Base-by-base conservation (phyloP, 2,113 vertebrate species). In the Oncorhynchus keta region DNA sequence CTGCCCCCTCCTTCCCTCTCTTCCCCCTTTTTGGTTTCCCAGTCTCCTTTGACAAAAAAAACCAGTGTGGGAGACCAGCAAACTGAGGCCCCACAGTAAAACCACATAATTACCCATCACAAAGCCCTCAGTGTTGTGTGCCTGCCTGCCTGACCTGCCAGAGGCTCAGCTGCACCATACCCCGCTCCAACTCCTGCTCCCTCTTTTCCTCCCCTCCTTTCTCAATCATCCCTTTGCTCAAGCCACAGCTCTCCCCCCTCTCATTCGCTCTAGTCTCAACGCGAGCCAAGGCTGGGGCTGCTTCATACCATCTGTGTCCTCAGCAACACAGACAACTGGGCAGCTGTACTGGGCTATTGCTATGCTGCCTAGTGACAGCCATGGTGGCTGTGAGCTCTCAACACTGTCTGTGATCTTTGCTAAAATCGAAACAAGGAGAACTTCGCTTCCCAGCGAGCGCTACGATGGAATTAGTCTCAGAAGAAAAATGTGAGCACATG, bases 71-170 rank as follows among this genome's bases (percentile, higher is more conserved):
- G 88, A 90, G 89, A 84, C 81, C 83, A 88, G 80, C 74, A 84
- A 87, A 84, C 88, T 87, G 84, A 90, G 90, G 91, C 90, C 88
- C 88, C 87, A 86, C 85, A 87, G 85, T 90, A 65, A 90, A 88
- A 89, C 87, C 90, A 91, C 90, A 91, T 91, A 91, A 92, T 92
- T 91, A 93, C 90, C 92, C 89, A 92, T 92, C 88, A 90, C 90
- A 93, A 91, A 93, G 89, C 89, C 89, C 71, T 90, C 85, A 92
- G 88, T 89, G 81, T 79, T 83, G 80, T 57, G 83, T 82, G 77
- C 73, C 79, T 77, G 77, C 73, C 79, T 77, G 51, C 16, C 13
- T 55, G 49, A 16, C 65, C 65, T 30, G 84, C 87, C 84, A 87
- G 79, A 78, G 83, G 85, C 89, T 92, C 90, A 90, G 88, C 90